Percentiles rank a stretch among this genome's conserved stretches.
These are phyloP conservation scores for Exephanes ischioxanthus DNA, from an alignment of 2,888 invertebrate genomes.

Conservation along the genomic window DNA sequence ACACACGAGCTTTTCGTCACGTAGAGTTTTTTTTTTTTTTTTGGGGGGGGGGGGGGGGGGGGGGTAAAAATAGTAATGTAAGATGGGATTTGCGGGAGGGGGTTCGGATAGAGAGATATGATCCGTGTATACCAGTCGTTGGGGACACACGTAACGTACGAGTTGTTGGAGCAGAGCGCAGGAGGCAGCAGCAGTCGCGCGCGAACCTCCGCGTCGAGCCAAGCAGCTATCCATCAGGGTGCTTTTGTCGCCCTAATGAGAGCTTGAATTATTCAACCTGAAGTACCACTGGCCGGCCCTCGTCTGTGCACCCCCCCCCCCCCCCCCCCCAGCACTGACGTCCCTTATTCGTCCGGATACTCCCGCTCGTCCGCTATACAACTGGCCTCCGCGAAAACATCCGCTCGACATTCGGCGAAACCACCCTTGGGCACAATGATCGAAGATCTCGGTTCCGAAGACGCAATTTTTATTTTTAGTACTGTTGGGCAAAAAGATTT, in stretches of 20 bases:
- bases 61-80: conserved; percentile 1
- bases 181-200: conserved; percentile 58
- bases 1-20: neutral
- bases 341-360: conserved; percentile 52
- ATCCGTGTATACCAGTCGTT: conserved; percentile 3
- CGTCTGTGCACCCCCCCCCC: conserved; percentile 70
- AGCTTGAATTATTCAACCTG: conserved; percentile 84
- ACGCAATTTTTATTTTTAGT: neutral
- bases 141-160: conserved; percentile 16
- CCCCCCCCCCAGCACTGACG: conserved; percentile 66
- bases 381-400: conserved; percentile 11
- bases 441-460: neutral
- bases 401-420: neutral
- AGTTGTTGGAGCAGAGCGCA: conserved; percentile 64
- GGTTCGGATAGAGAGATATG: conserved; percentile 4
- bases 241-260: conserved; percentile 85
- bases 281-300: conserved; percentile 75
- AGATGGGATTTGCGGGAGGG: neutral
- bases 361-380: neutral
- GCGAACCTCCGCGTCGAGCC: conserved; percentile 52
- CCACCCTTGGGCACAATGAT: neutral
- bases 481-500: neutral
- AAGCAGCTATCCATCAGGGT: conserved; percentile 85
- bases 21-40: neutral
- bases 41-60: neutral